phyloP scores from a whole-genome alignment of 64 coral and sea anemone species.

The Porites lutea region DNA sequence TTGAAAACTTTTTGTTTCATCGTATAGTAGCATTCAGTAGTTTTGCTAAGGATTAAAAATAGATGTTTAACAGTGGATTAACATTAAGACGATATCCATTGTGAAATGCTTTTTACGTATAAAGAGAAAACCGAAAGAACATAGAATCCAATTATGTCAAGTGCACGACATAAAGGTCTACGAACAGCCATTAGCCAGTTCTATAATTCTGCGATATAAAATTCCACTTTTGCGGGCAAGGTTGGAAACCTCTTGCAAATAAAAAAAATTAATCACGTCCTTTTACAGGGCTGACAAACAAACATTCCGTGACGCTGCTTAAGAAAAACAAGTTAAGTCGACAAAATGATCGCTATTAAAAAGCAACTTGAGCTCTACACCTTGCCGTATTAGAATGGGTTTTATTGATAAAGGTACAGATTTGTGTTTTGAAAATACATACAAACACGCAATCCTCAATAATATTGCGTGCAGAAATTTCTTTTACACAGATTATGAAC shows the following conservation, averaged over 20 bases:
- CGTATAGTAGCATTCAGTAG: no score
- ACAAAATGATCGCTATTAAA: neutral
- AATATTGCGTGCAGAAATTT: neutral
- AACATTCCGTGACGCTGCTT: neutral
- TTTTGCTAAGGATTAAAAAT: neutral
- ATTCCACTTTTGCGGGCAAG: neutral
- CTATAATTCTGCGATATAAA: neutral
- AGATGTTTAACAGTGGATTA: neutral
- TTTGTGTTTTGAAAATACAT: slow-evolving; percentile 22
- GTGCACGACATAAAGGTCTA: neutral
- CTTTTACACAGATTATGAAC: neutral
- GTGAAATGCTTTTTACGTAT: neutral
- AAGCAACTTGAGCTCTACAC: neutral
- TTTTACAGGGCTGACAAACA: neutral
- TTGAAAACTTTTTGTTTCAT: no score
- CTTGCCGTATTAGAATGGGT: neutral
- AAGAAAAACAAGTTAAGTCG: neutral
- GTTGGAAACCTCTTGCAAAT: neutral
- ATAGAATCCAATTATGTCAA: slow-evolving; percentile 35
- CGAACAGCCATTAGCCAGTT: neutral
- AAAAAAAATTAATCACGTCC: neutral
- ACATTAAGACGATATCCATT: neutral
- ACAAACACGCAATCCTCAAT: neutral
- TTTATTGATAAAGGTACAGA: slow-evolving; percentile 25
- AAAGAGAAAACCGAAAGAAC: neutral